Evolutionary conservation across 1,140 invertebrate species (phyloP), one percentile per base, ranked within the genome.

Genomic region (Asbolus verrucosus): DNA sequence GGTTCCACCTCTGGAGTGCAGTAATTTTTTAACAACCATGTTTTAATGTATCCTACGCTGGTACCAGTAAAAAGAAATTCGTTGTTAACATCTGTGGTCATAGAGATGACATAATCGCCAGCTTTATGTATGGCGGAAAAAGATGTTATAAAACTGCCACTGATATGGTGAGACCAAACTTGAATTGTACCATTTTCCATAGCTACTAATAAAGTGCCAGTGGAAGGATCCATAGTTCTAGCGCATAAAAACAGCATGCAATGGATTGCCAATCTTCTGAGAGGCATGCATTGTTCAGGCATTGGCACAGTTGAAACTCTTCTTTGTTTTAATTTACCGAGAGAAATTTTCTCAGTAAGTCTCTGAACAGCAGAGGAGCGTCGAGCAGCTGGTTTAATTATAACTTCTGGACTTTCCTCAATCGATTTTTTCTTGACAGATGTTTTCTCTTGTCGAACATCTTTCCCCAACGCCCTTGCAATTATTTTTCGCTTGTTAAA

Each of bases 121-220:
- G 82, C 79, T 1, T 83, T 83, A 78, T 93, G 91, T 39, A 89
- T 84, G 5, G 85, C 87, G 41, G 84, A 83, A 75, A 91, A 92
- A 1, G 86, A 80, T 14, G 82, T 82, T 39, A 91, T 80, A 78
- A 86, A 88, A 9, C 87, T 87, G n/a, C 87, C 88, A 2, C 80
- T 82, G n/a, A 86, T 82, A 76, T 91, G 88, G 78, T 91, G 89
- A 6, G 89, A 90, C 88, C 90, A 92, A 0, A 88, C 83, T 82
- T 92, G 90, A 39, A 91, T 82, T 6, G 83, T 77, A 0, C 90
- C 90, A 39, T 89, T 90, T 76, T 90, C 88, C 36, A 92, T 74
- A 0, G 88, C 83, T 0, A 91, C 81, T 39, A 91, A 76, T 2
- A 92, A 76, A 11, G 87, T 89, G n/a, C 88, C 85, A 80, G 71